phyloP scores from a whole-genome alignment of 2,113 vertebrate species.

The Prionailurus viverrinus region DNA sequence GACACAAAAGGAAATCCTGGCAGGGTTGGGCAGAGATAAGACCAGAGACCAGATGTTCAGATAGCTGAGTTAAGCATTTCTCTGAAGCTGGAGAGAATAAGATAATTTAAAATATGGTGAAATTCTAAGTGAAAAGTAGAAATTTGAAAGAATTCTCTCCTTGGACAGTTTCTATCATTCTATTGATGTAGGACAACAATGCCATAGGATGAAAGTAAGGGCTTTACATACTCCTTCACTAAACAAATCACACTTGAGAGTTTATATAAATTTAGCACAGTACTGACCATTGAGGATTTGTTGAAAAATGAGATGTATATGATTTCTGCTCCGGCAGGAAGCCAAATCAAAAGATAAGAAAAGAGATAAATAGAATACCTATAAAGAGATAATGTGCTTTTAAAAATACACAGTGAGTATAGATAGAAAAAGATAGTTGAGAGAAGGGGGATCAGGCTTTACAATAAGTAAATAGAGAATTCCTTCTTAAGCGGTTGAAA shows the following conservation, averaged over 20 bases:
- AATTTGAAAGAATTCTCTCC: neutral
- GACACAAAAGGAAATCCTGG: neutral
- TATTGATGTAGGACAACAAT: neutral
- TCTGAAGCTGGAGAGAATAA: neutral
- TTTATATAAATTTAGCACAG: neutral
- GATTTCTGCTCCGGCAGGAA: neutral
- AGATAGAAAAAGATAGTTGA: neutral
- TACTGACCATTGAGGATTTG: neutral
- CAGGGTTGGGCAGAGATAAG: neutral
- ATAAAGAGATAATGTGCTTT: neutral
- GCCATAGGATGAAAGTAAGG: neutral
- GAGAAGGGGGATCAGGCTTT: neutral
- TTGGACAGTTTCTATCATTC: neutral
- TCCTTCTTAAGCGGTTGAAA: neutral
- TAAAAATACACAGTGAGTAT: neutral
- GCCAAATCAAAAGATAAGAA: neutral
- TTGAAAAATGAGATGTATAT: neutral
- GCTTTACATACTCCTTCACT: neutral
- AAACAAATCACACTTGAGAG: neutral
- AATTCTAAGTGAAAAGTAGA: neutral
- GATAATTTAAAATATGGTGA: neutral
- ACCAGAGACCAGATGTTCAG: neutral
- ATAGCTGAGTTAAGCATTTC: neutral
- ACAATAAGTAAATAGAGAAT: neutral
- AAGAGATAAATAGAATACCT: neutral